Percentiles rank a stretch among this genome's conserved stretches.
phyloP scores from a whole-genome alignment of 2,797 vertebrate genomes.

The Astyanax mexicanus region DNA sequence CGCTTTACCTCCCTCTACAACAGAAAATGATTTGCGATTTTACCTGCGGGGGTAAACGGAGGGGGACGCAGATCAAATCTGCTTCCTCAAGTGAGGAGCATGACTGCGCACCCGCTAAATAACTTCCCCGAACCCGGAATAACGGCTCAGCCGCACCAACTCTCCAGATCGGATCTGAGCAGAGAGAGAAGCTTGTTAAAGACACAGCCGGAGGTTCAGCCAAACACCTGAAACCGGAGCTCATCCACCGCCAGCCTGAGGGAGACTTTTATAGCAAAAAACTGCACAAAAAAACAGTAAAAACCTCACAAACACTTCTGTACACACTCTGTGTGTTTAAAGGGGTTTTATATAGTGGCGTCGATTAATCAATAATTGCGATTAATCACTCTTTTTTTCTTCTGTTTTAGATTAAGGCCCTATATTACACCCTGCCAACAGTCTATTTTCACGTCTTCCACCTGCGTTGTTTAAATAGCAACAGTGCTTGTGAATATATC shows the following conservation, averaged over 20 bases:
- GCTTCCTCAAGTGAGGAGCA: not conserved
- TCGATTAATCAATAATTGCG: no score
- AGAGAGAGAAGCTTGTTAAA: conserved; percentile 21
- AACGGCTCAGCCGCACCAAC: not conserved
- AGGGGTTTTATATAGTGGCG: no score
- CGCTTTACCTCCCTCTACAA: conserved; percentile 41
- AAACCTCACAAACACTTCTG: no score
- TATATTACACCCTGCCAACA: no score
- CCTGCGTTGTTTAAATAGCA: no score
- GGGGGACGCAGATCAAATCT: conserved; percentile 7
- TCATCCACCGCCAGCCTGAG: conserved; percentile 24
- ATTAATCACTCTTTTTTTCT: no score
- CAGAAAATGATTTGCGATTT: conserved; percentile 38
- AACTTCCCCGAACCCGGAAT: not conserved
- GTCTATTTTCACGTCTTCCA: no score
- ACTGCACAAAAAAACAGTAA: no score
- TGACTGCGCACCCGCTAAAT: not conserved
- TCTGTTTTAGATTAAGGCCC: no score
- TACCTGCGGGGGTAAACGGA: conserved; percentile 24
- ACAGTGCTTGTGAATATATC: no score
- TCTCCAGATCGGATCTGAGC: not conserved
- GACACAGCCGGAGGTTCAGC: conserved; percentile 21
- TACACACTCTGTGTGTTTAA: no score
- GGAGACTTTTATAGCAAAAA: not conserved
- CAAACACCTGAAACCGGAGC: conserved; percentile 26